Conservation (phyloP, 1,140 invertebrate species). For the Drosophila biarmipes region DNA sequence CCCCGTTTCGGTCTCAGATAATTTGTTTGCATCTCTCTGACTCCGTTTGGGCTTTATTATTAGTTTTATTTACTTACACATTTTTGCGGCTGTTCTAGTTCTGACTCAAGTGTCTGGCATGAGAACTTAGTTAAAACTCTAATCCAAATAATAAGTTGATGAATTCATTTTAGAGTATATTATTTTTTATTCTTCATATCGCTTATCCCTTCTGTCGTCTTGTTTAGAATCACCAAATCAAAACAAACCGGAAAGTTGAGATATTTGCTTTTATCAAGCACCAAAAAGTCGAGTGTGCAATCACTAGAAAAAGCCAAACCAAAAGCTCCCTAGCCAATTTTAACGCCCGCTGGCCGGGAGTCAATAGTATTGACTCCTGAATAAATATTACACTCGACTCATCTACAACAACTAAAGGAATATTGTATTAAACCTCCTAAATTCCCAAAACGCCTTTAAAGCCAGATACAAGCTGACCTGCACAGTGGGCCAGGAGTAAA, state of each 20-base stretch:
- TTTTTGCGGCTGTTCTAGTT: slow-evolving; percentile 26
- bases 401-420: not conserved
- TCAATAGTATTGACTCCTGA: not conserved
- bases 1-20: slow-evolving; percentile 38
- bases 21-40: slow-evolving; percentile 33
- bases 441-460: not conserved
- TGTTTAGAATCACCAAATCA: slow-evolving; percentile 61
- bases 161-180: no score
- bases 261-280: slow-evolving; percentile 29
- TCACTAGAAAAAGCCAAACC: slow-evolving; percentile 27
- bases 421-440: not conserved
- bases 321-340: slow-evolving; percentile 44
- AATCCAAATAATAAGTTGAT: no score
- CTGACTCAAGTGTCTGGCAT: slow-evolving; percentile 17
- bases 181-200: not conserved
- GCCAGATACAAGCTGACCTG: slow-evolving; percentile 1
- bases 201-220: not conserved
- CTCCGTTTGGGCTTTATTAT: slow-evolving; percentile 5
- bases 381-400: no score
- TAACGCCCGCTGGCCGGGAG: slow-evolving; percentile 11
- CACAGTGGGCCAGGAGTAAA: slow-evolving; percentile 11
- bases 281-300: slow-evolving; percentile 54
- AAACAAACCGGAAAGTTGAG: slow-evolving; percentile 27
- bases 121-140: not conserved
- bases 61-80: slow-evolving; percentile 7